Evolutionary conservation across 2,888 invertebrate species (phyloP).

Genomic region (Chaetogeoica ovagalla): DNA sequence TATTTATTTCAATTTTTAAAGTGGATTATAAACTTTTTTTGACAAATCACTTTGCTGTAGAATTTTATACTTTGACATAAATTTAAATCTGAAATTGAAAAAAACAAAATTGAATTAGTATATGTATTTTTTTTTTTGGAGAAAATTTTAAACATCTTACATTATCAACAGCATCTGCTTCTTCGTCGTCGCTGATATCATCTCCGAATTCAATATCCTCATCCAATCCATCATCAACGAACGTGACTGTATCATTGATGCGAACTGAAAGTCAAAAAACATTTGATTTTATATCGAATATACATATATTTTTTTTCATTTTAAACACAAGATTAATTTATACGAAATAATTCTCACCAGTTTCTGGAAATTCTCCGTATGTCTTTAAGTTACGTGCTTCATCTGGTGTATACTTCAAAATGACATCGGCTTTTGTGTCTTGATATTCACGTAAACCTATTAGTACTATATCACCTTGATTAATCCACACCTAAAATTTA

Average conservation of each 20-base stretch:
- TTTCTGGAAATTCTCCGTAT: constrained; percentile 98
- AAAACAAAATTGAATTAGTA: background rate
- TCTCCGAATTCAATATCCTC: constrained; percentile 97
- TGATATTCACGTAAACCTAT: constrained; percentile 97
- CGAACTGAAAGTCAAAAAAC: constrained; percentile 66
- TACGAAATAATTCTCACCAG: constrained; percentile 61
- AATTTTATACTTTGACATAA: constrained; percentile 4
- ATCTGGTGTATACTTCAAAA: constrained; percentile 97
- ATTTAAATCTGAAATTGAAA: constrained; percentile 41
- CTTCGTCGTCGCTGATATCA: constrained; percentile 88
- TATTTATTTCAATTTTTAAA: constrained; percentile 37
- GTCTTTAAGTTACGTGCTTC: constrained; percentile 98
- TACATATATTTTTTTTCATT: constrained; percentile 8
- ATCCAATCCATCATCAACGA: constrained; percentile 91
- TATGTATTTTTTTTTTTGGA: background rate
- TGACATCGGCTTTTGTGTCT: constrained; percentile 97
- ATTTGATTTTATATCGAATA: background rate
- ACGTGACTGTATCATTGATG: constrained; percentile 94
- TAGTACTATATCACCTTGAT: constrained; percentile 97
- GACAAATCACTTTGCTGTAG: constrained; percentile 16
- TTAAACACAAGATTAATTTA: background rate
- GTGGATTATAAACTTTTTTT: constrained; percentile 9
- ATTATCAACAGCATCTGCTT: constrained; percentile 66
- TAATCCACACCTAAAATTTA: constrained; percentile 82
- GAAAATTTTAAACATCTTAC: constrained; percentile 54